Percentiles rank a stretch among this genome's conserved stretches.
These are phyloP conservation scores for Cirrhinus mrigala DNA, from an alignment of 2,797 vertebrate species.

Conservation along the genomic window DNA sequence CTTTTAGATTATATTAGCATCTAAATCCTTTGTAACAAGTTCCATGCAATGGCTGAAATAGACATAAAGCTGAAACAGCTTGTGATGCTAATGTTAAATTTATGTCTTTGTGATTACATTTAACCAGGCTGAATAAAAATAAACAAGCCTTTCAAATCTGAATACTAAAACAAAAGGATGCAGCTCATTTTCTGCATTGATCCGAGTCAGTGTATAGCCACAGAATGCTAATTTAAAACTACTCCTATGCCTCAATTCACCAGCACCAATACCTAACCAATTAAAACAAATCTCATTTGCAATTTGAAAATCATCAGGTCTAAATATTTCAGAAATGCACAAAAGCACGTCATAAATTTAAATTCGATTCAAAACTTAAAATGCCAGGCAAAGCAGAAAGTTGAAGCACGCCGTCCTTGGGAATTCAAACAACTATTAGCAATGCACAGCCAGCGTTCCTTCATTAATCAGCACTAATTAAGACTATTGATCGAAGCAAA, in stretches of 20 bases:
- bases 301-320: conserved; percentile 40
- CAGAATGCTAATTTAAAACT: conserved; percentile 50
- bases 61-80: conserved; percentile 12
- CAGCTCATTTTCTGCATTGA: conserved; percentile 47
- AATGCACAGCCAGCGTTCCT: conserved; percentile 75
- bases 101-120: conserved; percentile 3
- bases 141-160: conserved; percentile 27
- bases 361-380: conserved; percentile 47
- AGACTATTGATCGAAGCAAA: conserved; percentile 86
- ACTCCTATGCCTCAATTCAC: conserved; percentile 24
- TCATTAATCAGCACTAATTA: conserved; percentile 95
- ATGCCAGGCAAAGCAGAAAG: conserved; percentile 56
- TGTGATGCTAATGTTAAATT: conserved; percentile 23
- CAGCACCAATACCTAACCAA: conserved; percentile 35
- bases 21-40: background rate
- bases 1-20: conserved; percentile 8
- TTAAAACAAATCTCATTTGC: conserved; percentile 44
- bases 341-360: conserved; percentile 53
- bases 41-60: background rate
- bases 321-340: conserved; percentile 55
- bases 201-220: background rate
- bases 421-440: conserved; percentile 77
- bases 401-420: conserved; percentile 69
- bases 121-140: conserved; percentile 10
- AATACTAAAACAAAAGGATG: conserved; percentile 41